Evolutionary conservation across 2,888 invertebrate genomes (phyloP).

Genomic region (Hyles lineata): DNA sequence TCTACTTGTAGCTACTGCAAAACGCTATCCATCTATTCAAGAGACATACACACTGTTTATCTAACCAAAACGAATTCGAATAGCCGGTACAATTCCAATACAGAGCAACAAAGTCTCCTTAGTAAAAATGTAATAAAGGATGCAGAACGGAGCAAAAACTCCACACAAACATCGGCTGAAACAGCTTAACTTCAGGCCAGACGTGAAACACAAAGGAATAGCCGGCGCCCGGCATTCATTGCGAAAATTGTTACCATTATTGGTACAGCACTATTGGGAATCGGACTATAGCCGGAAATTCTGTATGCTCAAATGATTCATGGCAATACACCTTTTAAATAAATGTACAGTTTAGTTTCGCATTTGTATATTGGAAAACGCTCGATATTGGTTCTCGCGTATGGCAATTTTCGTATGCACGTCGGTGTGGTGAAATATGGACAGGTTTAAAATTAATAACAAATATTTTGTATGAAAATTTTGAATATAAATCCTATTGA

Average conservation of each 20-base stretch:
- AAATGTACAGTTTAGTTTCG: background rate
- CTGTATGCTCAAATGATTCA: conserved; percentile 14
- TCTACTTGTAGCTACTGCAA: no score
- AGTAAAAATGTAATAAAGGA: background rate
- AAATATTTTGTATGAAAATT: no score
- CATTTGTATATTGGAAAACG: conserved; percentile 13
- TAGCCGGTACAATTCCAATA: background rate
- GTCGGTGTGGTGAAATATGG: no score
- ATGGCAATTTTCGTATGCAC: background rate
- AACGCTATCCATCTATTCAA: no score
- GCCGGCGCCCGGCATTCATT: background rate
- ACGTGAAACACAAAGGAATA: conserved; percentile 12
- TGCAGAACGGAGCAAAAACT: background rate
- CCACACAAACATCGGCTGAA: background rate
- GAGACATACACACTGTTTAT: background rate
- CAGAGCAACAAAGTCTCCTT: background rate
- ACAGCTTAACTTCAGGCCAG: conserved; percentile 8
- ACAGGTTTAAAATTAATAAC: no score
- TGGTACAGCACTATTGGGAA: conserved; percentile 20
- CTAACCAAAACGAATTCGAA: background rate
- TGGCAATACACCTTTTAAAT: conserved; percentile 16
- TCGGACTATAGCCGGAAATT: conserved; percentile 5
- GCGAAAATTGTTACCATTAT: conserved; percentile 22
- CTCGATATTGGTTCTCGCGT: background rate
- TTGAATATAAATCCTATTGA: no score